A percentile compares a stretch with the other conserved stretches of the same genome.
phyloP scores from a whole-genome alignment of 2,113 vertebrate species.

The Gorsachius goisagi region DNA sequence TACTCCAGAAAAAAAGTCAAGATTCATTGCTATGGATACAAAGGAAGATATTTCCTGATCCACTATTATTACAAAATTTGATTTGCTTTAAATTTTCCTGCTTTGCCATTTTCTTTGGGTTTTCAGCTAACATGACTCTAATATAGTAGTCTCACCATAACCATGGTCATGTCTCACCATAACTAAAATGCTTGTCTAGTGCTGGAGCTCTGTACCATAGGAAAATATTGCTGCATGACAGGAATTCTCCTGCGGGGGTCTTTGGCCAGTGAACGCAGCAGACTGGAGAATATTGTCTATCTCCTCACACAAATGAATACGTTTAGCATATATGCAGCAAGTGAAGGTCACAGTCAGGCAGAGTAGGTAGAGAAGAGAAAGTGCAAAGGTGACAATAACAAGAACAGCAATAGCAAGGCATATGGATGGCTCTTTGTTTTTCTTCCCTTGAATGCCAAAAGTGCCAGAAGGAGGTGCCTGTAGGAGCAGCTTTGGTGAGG shows the following conservation, averaged over 20 bases:
- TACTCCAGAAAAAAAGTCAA: not conserved
- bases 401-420: not conserved
- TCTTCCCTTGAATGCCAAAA: not conserved
- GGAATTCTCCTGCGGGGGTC: not conserved
- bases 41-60: not conserved
- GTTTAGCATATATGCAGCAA: not conserved
- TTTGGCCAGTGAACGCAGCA: not conserved
- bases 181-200: not conserved
- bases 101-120: not conserved
- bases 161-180: not conserved
- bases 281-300: not conserved
- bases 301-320: not conserved
- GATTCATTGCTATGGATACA: not conserved
- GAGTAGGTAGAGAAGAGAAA: not conserved
- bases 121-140: not conserved
- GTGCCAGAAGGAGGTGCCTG: not conserved
- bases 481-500: not conserved
- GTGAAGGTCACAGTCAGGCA: not conserved
- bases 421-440: not conserved
- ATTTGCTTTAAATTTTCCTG: not conserved
- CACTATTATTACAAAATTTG: not conserved
- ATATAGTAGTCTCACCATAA: not conserved
- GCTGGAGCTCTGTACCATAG: not conserved
- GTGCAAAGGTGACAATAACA: not conserved
- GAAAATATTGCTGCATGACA: not conserved